phyloP scores from a whole-genome alignment of 1,140 invertebrate species.

The Plutomurus gul region DNA sequence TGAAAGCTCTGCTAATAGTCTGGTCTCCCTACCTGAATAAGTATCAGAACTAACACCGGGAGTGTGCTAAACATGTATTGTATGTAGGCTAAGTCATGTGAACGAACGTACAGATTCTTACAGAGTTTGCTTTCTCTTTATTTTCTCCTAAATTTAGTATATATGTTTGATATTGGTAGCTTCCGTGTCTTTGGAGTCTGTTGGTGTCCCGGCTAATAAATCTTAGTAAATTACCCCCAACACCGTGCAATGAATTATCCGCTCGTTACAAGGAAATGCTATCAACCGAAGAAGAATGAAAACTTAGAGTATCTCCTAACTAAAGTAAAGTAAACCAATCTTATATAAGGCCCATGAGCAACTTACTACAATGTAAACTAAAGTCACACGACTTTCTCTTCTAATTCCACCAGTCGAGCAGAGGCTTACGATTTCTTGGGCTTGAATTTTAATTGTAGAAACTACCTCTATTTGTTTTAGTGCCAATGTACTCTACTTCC shows the following conservation, averaged over 20 bases:
- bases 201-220: slow-evolving; percentile 50
- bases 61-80: background rate
- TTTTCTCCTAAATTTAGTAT: slow-evolving; percentile 30
- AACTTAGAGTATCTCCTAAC: background rate
- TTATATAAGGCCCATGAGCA: slow-evolving; percentile 1
- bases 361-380: background rate
- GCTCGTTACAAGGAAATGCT: slow-evolving; percentile 46
- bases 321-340: slow-evolving; percentile 14
- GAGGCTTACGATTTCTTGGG: background rate
- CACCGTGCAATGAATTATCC: slow-evolving; percentile 46
- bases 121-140: slow-evolving; percentile 23
- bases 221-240: slow-evolving; percentile 51
- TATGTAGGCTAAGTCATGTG: background rate
- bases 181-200: slow-evolving; percentile 40
- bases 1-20: too few species aligned
- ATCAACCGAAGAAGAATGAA: slow-evolving; percentile 32
- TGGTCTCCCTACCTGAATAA: too few species aligned
- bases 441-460: slow-evolving; percentile 15
- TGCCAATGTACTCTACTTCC: too few species aligned
- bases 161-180: slow-evolving; percentile 39
- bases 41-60: background rate
- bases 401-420: background rate
- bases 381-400: background rate
- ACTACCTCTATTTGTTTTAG: slow-evolving; percentile 8
- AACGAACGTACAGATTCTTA: background rate